Evolutionary conservation across 2,797 vertebrate genomes (phyloP), one percentile per base, ranked within the genome.

Genomic region (Fistularia commersonii): DNA sequence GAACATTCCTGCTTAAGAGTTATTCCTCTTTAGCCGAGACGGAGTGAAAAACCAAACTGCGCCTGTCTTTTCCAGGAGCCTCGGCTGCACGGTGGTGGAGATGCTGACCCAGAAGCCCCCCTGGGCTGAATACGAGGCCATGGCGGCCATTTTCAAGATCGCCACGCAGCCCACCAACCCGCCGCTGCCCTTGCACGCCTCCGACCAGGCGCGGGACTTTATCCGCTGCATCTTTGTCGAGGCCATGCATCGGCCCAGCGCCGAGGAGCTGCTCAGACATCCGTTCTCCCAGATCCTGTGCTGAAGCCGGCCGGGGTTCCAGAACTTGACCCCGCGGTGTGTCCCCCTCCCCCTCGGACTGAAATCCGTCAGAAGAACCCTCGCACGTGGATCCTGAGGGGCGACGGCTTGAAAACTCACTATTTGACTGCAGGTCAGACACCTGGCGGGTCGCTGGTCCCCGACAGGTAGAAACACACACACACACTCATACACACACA

Each of bases 91-190:
- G 0, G 97, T 99, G 6, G 97, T 99, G 74, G 97, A 99, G 89
- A 99, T 99, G 97, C 87, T 99, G 66, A 99, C 97, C 0, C 95
- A 98, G 80, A 94, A 95, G 54, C 97, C 97, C 1, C 97, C 97
- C 0, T 99, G 97, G 97, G 97, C 97, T 0, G 97, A 99, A 81
- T 99, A 93, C 0, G 97, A 99, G 89, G 96, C 97, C 45, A 99
- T 99, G 97, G 97, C 97, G 32, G 97, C 97, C 89, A 99, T 99
- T 88, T 99, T 99, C 84, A 99, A 99, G 87, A 99, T 99, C 1
- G 97, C 97, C 83, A 99, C 97, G 8, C 97, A 99, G 87, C 93
- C 96, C 69, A 99, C 97, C 54, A 98, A 97, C 83, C 97, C 97
- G 1, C 91, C 93, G 74, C 91, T 99, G 48, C 97, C 97, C 8